Evolutionary conservation across 2,888 invertebrate genomes (phyloP), one percentile per base, ranked within the genome.

Genomic region (Stenichneumon culpator): DNA sequence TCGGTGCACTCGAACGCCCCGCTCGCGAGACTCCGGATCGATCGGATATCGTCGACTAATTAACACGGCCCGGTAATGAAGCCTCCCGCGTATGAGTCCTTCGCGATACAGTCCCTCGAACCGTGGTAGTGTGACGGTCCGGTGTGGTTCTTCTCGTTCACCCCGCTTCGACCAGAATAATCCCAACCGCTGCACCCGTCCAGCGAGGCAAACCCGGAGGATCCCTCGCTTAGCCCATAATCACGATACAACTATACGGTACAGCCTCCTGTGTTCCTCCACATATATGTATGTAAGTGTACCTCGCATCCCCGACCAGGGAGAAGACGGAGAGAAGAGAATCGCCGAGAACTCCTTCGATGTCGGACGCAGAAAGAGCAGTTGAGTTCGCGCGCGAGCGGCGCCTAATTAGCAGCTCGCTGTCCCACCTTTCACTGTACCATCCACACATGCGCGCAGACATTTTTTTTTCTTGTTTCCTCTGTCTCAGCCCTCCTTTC

Each of bases 61-160:
- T 93, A 93, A 93, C 92, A 92, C 90, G 91, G 89, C 82, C 88
- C 89, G 90, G 90, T 92, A 92, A 92, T 92, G 92, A 92, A 92
- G 91, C 91, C 88, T 89, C 82, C 74, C 84, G 87, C 86, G 80
- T 88, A 88, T 88, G 86, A 81, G 73, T 81, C 80, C 19, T 65
- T 74, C 47, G 50, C 78, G 47, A 16, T 70, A 16, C 50, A 28
- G 80, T 84, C 11, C 22, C 80, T 44, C 54, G 60, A 84, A 77
- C 77, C 32, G 80, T 77, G 80, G 36, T 60, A 28, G 63, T 67
- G 75, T 44, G 47, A 32, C 39, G 28, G 50, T 39, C 50, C 25
- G 14, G 36, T 75, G 47, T 69, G 44, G 54, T 68, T 73, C 50
- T 75, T 74, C 86, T 79, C 84, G 68, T 84, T 83, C 78, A 50